phyloP scores from a whole-genome alignment of 2,888 invertebrate species.

The Oxystoma pomonae region DNA sequence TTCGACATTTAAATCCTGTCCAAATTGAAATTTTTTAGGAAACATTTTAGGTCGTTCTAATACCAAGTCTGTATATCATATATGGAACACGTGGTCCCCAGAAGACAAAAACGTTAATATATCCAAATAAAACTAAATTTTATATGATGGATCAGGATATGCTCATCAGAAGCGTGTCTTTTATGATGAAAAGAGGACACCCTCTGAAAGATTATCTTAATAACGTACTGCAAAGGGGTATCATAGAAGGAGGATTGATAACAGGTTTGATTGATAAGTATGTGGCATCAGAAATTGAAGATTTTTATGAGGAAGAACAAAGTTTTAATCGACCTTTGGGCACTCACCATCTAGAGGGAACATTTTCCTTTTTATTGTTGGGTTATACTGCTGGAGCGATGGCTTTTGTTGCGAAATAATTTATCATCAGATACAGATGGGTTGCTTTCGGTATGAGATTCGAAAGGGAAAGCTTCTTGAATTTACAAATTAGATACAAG shows the following conservation, averaged over 20 bases:
- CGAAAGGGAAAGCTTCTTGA: neutral
- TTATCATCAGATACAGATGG: constrained; percentile 32
- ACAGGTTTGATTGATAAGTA: constrained; percentile 43
- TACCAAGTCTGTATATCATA: too few species aligned
- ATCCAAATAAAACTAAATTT: too few species aligned
- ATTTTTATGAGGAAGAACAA: constrained; percentile 7
- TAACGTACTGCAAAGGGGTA: constrained; percentile 46
- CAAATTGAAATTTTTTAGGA: too few species aligned
- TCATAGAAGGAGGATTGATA: constrained; percentile 48
- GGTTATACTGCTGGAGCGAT: constrained; percentile 25
- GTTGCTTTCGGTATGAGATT: neutral
- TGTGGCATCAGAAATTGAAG: constrained; percentile 33
- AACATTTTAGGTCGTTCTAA: too few species aligned
- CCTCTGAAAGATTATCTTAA: constrained; percentile 53
- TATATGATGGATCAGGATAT: neutral
- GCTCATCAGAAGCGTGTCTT: constrained; percentile 49
- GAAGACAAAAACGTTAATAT: too few species aligned
- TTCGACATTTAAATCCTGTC: too few species aligned
- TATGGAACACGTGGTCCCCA: too few species aligned
- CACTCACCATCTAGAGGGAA: constrained; percentile 32
- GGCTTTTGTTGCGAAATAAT: constrained; percentile 12
- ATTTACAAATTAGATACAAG: neutral
- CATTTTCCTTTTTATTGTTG: constrained; percentile 30
- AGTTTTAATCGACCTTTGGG: constrained; percentile 7
- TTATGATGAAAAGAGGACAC: constrained; percentile 53